These are phyloP conservation scores for Chanos chanos DNA, from an alignment of 2,797 vertebrate genomes.

Conservation along the genomic window DNA sequence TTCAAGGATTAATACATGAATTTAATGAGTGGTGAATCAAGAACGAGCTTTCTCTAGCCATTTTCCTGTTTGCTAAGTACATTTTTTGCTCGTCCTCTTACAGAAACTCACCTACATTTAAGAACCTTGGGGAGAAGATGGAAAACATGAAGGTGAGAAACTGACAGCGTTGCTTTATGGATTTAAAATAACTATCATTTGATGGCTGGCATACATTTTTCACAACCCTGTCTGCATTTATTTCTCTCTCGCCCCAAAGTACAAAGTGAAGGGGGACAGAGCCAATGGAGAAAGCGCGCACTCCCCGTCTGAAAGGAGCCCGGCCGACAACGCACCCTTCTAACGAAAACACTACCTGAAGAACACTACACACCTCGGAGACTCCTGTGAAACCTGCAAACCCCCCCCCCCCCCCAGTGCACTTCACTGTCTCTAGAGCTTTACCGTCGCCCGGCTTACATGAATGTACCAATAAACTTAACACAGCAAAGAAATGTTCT, in stretches of 20 bases:
- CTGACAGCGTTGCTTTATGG: not conserved
- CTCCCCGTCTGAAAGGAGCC: constrained; percentile 63
- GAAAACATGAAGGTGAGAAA: constrained; percentile 83
- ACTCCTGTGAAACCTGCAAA: not conserved
- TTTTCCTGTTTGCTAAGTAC: not conserved
- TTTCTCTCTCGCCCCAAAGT: constrained; percentile 43
- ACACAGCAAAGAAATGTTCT: not conserved
- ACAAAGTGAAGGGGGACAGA: constrained; percentile 52
- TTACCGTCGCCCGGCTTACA: not conserved
- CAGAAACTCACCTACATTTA: constrained; percentile 93
- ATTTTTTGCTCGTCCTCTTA: constrained; percentile 2
- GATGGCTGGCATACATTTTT: no score
- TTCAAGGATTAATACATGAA: no score
- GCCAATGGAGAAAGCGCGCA: constrained; percentile 62
- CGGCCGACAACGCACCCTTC: constrained; percentile 65
- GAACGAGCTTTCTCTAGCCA: no score
- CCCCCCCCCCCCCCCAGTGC: constrained; percentile 6
- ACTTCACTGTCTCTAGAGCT: no score
- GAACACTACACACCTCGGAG: constrained; percentile 20
- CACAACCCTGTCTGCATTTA: not conserved
- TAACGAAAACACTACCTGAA: constrained; percentile 46
- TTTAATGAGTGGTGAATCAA: no score
- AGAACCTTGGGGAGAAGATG: constrained; percentile 89
- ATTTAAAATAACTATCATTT: not conserved
- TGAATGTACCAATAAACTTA: not conserved